Evolutionary conservation across 2,797 vertebrate genomes (phyloP).

Genomic region (Triplophysa bombifrons): DNA sequence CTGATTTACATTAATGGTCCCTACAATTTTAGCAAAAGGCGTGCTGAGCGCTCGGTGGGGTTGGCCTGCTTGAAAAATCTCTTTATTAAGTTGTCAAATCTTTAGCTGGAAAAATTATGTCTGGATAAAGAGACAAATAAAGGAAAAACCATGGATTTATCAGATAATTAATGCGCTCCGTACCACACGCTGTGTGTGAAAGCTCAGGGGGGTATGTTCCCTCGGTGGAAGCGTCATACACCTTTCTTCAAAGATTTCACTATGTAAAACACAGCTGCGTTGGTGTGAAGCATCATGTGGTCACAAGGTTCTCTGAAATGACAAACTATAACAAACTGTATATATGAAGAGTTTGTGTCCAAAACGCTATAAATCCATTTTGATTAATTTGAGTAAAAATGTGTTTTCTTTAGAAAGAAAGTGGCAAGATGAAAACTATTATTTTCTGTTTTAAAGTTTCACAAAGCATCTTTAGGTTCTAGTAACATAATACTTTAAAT

Average conservation of each 20-base stretch:
- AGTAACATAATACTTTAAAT: too few relatives aligned
- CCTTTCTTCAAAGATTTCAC: constrained; percentile 39
- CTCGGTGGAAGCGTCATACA: constrained; percentile 53
- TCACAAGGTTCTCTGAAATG: not conserved
- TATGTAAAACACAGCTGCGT: constrained; percentile 24
- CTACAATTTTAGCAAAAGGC: constrained; percentile 53
- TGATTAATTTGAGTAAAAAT: too few relatives aligned
- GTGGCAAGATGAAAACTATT: too few relatives aligned
- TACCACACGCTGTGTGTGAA: constrained; percentile 51
- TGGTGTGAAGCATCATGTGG: not conserved
- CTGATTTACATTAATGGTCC: constrained; percentile 68
- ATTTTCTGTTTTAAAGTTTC: too few relatives aligned
- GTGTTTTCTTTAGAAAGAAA: too few relatives aligned
- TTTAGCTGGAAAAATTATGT: constrained; percentile 54
- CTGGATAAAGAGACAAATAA: constrained; percentile 53
- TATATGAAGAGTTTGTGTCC: too few relatives aligned
- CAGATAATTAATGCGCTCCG: constrained; percentile 56
- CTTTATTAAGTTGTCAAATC: constrained; percentile 67
- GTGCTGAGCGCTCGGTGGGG: constrained; percentile 53
- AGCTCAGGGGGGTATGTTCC: constrained; percentile 39
- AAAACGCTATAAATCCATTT: too few relatives aligned
- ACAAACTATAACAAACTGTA: too few relatives aligned
- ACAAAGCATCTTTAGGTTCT: too few relatives aligned
- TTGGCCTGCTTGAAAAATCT: constrained; percentile 62
- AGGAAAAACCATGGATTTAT: constrained; percentile 47